Evolutionary conservation across 2,113 vertebrate genomes (phyloP), one percentile per base, ranked within the genome.

Genomic region (Chunga burmeisteri): DNA sequence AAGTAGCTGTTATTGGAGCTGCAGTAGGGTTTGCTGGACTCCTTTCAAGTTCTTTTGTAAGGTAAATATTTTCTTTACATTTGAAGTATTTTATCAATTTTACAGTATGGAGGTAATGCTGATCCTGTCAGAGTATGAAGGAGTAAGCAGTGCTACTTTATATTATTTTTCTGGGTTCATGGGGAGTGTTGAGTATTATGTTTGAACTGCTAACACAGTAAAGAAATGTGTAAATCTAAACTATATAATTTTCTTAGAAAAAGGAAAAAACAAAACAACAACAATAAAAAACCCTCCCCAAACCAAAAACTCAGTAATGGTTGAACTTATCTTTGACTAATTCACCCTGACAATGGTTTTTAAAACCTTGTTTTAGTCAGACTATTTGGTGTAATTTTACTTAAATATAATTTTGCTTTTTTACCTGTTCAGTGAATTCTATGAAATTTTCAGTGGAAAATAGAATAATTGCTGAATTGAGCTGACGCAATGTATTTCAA

Each of bases 21-120:
- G 98, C 99, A 6, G 98, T 99, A 10, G 99, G 98, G 30, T 95
- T 99, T 61, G 81, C 98, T 42, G 99, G 99, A 68, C 98, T 99
- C n/a, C 93, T 99, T 96, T 98, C 98, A 83, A 99, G 99, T 96
- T 99, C 99, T 91, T 99, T 99, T 72, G 99, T 99, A 92, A 99
- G 91, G 99, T 99, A 98, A 99, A 98, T 47, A 1, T 42, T 36
- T 80, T 90, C 13, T 8, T 93, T 55, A 30, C 7, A 23, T 58
- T 62, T 1, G 1, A 88, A 70, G 11, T 53, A 40, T 70, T 92
- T 62, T 10, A 46, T 62, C 4, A 34, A 0, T 53, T 46, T 74
- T 62, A 40, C 12, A 10, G 23, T 70, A 46, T 30, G 25, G 53
- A 32, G 10, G 29, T 80, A 56, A 56, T 38, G 25, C 19, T 49